Percentiles rank a stretch among this genome's conserved stretches.
Conservation (phyloP, 1,140 invertebrate species). For the Lineus longissimus region DNA sequence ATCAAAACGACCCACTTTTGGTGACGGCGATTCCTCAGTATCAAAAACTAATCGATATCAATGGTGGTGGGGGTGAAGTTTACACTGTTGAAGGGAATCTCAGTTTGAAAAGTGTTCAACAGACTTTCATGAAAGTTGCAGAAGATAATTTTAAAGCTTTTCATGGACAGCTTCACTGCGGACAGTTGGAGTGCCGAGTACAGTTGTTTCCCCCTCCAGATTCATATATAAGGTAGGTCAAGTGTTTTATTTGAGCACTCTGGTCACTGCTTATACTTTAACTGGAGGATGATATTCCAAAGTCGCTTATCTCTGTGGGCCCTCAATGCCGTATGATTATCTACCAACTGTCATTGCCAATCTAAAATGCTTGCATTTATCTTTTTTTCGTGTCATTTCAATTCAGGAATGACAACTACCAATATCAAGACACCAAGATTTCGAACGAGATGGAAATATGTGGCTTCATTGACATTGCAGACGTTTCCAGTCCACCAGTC, state of each 20-base stretch:
- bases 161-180: conserved; percentile 72
- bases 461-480: conserved; percentile 77
- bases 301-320: no score
- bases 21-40: conserved; percentile 52
- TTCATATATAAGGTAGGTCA: conserved; percentile 34
- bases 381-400: background rate
- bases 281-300: no score
- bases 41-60: conserved; percentile 60
- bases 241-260: no score
- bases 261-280: no score
- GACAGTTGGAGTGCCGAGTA: conserved; percentile 70
- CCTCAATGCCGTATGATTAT: no score
- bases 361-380: no score
- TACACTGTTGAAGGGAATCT: conserved; percentile 62
- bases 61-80: conserved; percentile 64
- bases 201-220: conserved; percentile 72
- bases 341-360: no score
- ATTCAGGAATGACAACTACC: conserved; percentile 66
- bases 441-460: conserved; percentile 69
- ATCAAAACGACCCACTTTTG: conserved; percentile 44
- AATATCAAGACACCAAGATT: conserved; percentile 59
- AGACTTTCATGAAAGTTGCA: conserved; percentile 69
- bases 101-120: conserved; percentile 60
- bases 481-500: conserved; percentile 89
- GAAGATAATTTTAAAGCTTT: conserved; percentile 76